These are phyloP conservation scores for Acanthopagrus latus DNA, from an alignment of 2,797 vertebrate species.

Conservation along the genomic window DNA sequence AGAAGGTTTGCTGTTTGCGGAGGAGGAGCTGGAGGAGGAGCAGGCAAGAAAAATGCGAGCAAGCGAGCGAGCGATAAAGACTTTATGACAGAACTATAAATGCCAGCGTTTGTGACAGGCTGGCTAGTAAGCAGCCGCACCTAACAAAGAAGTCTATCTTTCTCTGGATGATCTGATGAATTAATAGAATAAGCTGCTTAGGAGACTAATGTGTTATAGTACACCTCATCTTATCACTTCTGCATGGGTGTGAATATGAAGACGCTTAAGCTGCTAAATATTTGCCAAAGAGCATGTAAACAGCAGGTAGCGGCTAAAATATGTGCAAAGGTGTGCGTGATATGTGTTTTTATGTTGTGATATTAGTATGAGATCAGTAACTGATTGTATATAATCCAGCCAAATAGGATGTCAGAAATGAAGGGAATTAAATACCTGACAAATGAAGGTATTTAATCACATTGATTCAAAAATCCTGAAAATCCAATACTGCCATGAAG, in stretches of 20 bases:
- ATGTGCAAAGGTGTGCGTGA: not conserved
- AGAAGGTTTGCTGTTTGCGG: constrained; percentile 53
- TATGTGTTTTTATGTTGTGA: constrained; percentile 27
- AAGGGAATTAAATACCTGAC: constrained; percentile 32
- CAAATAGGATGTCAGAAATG: constrained; percentile 4
- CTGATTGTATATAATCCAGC: not conserved
- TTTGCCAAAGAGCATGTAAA: constrained; percentile 21
- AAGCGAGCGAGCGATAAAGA: constrained; percentile 49
- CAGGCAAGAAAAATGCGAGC: constrained; percentile 27
- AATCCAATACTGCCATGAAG: constrained; percentile 42
- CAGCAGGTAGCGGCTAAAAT: not conserved
- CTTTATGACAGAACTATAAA: constrained; percentile 63
- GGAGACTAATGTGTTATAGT: constrained; percentile 37
- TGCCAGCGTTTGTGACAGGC: constrained; percentile 47
- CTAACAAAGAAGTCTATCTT: constrained; percentile 46
- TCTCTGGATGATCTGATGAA: constrained; percentile 85
- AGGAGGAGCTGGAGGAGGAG: constrained; percentile 58
- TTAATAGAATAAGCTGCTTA: constrained; percentile 86
- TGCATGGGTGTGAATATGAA: constrained; percentile 27
- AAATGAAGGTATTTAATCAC: constrained; percentile 45
- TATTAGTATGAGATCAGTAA: constrained; percentile 5
- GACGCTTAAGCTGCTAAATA: constrained; percentile 25
- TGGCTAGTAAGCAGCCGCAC: constrained; percentile 31
- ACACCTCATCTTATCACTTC: constrained; percentile 58
- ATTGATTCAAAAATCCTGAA: constrained; percentile 43